A percentile compares a stretch with the other conserved stretches of the same genome.
phyloP scores from a whole-genome alignment of 2,113 vertebrate genomes.

The Fregetta grallaria region DNA sequence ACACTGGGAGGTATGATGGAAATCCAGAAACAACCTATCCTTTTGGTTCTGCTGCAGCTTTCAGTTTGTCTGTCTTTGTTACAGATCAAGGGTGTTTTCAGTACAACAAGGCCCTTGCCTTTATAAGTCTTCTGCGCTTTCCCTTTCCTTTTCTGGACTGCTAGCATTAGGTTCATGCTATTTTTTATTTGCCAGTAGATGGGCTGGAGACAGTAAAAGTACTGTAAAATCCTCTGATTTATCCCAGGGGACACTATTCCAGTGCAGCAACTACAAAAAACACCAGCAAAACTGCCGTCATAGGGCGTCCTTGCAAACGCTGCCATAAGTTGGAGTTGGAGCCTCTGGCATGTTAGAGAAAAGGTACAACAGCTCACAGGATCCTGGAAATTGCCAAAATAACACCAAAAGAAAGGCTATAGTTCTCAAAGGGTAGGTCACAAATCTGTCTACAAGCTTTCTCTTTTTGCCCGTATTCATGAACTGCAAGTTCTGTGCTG shows the following conservation, averaged over 20 bases:
- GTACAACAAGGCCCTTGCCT: background rate
- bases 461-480: background rate
- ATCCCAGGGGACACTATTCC: background rate
- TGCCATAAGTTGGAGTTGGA: background rate
- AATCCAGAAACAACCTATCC: background rate
- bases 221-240: background rate
- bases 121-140: background rate
- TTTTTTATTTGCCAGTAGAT: background rate
- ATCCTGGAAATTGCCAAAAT: background rate
- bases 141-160: background rate
- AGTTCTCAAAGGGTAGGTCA: background rate
- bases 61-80: background rate
- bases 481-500: background rate
- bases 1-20: background rate
- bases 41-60: background rate
- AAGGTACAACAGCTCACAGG: background rate
- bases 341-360: rapidly evolving
- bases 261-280: background rate
- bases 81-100: background rate
- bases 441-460: background rate
- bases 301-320: background rate
- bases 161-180: background rate
- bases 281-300: background rate
- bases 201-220: background rate
- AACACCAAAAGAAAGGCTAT: background rate